Conservation (phyloP, 1,140 invertebrate species). For the Neodiprion fabricii region DNA sequence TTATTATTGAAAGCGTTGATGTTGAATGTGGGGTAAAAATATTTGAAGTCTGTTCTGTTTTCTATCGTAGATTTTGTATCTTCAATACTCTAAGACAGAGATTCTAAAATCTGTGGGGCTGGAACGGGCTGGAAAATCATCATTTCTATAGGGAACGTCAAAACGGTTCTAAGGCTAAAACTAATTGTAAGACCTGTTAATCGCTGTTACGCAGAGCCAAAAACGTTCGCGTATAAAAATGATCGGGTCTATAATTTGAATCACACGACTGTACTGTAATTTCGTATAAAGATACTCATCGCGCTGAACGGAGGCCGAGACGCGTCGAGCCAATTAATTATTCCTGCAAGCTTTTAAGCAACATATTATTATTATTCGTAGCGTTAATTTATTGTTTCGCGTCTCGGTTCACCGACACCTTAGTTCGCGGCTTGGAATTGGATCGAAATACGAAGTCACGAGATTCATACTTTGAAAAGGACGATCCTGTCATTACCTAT, state of each 20-base stretch:
- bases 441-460: no score
- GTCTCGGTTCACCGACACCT: neutral
- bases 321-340: neutral
- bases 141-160: slow-evolving; percentile 19
- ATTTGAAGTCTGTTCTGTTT: slow-evolving; percentile 58
- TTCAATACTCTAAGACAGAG: slow-evolving; percentile 59
- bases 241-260: no score
- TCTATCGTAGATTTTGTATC: slow-evolving; percentile 63
- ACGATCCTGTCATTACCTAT: no score
- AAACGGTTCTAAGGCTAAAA: neutral
- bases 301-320: neutral
- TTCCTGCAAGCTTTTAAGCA: neutral
- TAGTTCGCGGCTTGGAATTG: no score
- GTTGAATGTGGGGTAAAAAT: slow-evolving; percentile 52
- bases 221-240: no score
- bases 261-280: neutral
- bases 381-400: neutral
- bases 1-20: slow-evolving; percentile 44
- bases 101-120: slow-evolving; percentile 53
- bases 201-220: no score
- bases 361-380: neutral
- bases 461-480: no score
- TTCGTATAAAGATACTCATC: neutral
- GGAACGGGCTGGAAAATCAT: slow-evolving; percentile 25
- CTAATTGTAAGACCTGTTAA: no score